phyloP scores from a whole-genome alignment of 2,113 vertebrate species.

The Uria lomvia region DNA sequence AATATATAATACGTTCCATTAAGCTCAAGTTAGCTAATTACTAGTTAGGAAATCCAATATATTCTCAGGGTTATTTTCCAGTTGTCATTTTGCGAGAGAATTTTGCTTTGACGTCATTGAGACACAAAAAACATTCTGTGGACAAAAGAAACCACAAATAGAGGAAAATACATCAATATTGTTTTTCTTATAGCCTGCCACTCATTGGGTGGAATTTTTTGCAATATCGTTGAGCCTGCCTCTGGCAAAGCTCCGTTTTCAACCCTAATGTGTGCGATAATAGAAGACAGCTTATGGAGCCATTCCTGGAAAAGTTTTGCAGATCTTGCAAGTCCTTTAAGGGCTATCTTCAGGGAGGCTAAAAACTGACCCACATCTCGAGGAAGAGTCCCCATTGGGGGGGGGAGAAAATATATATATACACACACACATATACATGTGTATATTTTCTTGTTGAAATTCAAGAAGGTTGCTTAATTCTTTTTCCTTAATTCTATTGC shows the following conservation, averaged over 20 bases:
- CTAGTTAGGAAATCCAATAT: conserved; percentile 59
- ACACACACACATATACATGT: not conserved
- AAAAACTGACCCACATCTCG: fast-evolving
- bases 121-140: conserved; percentile 43
- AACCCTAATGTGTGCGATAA: not conserved
- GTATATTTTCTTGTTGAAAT: not conserved
- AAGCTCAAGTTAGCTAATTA: conserved; percentile 56
- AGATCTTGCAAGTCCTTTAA: not conserved
- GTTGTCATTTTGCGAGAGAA: conserved; percentile 40
- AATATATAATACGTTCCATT: conserved; percentile 37
- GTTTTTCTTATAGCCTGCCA: conserved; percentile 24
- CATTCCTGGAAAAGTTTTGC: conserved; percentile 1
- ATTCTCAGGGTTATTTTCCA: conserved; percentile 66
- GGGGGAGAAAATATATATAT: no score
- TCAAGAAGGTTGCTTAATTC: not conserved
- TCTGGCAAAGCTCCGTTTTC: not conserved
- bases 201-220: not conserved
- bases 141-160: conserved; percentile 34
- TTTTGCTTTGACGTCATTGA: conserved; percentile 62
- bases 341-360: not conserved
- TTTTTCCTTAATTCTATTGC: not conserved
- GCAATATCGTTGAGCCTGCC: not conserved
- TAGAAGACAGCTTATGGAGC: not conserved
- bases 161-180: conserved; percentile 13
- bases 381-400: fast-evolving